phyloP scores from a whole-genome alignment of 1,140 invertebrate genomes.

The Ostrea denselamellosa region DNA sequence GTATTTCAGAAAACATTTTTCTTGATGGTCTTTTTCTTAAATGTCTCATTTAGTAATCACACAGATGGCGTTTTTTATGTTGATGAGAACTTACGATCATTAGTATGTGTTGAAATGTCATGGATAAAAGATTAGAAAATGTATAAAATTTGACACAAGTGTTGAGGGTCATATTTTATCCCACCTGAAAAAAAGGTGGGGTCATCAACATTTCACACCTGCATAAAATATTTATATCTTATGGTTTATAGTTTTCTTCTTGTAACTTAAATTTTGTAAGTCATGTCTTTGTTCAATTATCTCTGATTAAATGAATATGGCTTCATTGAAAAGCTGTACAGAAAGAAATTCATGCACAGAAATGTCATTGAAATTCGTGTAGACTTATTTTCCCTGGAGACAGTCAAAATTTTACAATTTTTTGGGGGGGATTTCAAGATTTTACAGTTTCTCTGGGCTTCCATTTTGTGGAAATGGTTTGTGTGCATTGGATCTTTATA shows the following conservation, averaged over 20 bases:
- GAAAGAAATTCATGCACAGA: too few species aligned
- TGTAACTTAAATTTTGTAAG: background rate
- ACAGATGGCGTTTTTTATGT: slow-evolving; percentile 16
- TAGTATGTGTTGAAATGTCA: slow-evolving; percentile 31
- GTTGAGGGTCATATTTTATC: background rate
- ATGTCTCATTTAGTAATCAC: background rate
- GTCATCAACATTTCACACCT: slow-evolving; percentile 4
- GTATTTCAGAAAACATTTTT: too few species aligned
- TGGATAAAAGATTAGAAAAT: background rate
- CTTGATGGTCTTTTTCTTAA: background rate
- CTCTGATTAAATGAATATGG: background rate
- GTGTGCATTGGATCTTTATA: too few species aligned
- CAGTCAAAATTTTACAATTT: too few species aligned
- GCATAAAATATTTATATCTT: background rate
- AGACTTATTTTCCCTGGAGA: too few species aligned
- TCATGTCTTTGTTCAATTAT: background rate
- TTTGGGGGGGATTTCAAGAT: too few species aligned
- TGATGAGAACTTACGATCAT: background rate
- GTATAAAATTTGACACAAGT: slow-evolving; percentile 2
- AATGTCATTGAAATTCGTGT: too few species aligned
- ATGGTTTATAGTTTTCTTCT: background rate
- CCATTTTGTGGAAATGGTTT: too few species aligned
- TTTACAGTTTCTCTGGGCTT: too few species aligned
- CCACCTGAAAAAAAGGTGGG: background rate
- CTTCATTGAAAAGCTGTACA: background rate